These are phyloP conservation scores for Eumeta japonica DNA, from an alignment of 1,140 invertebrate genomes.

Conservation along the genomic window DNA sequence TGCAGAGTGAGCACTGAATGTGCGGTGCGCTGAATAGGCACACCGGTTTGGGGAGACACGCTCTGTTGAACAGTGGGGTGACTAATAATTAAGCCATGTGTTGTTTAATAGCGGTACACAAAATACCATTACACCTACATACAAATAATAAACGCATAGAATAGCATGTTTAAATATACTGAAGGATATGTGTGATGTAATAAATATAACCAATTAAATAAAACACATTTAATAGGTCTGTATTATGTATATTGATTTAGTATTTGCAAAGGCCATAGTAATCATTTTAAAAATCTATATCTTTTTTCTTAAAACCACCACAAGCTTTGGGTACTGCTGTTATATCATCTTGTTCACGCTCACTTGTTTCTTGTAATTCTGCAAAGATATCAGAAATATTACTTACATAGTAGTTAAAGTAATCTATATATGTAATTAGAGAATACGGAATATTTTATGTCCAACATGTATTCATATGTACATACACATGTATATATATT, in stretches of 20 bases:
- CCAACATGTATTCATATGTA: too few relatives aligned
- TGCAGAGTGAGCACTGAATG: too few relatives aligned
- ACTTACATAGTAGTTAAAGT: neutral
- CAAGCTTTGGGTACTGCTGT: slow-evolving; percentile 37
- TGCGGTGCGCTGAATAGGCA: slow-evolving; percentile 53
- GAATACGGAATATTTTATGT: too few relatives aligned
- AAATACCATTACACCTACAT: too few relatives aligned
- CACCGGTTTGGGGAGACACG: slow-evolving; percentile 55
- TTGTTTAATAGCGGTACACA: slow-evolving; percentile 49
- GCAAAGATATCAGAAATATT: slow-evolving; percentile 19
- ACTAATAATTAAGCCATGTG: slow-evolving; percentile 53
- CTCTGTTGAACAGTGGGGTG: slow-evolving; percentile 55
- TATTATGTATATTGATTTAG: too few relatives aligned
- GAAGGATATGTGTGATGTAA: too few relatives aligned
- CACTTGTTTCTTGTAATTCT: slow-evolving; percentile 67
- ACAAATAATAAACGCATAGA: too few relatives aligned
- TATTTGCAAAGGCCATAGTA: too few relatives aligned
- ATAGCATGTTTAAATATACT: too few relatives aligned
- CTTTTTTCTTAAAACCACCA: slow-evolving; percentile 51
- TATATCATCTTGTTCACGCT: slow-evolving; percentile 68
- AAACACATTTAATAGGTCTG: too few relatives aligned
- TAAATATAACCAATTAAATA: too few relatives aligned
- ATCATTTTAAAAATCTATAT: slow-evolving; percentile 62
- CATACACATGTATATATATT: too few relatives aligned
- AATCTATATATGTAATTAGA: neutral